Conservation (phyloP, 1,140 invertebrate genomes). For the Nomia melanderi region DNA sequence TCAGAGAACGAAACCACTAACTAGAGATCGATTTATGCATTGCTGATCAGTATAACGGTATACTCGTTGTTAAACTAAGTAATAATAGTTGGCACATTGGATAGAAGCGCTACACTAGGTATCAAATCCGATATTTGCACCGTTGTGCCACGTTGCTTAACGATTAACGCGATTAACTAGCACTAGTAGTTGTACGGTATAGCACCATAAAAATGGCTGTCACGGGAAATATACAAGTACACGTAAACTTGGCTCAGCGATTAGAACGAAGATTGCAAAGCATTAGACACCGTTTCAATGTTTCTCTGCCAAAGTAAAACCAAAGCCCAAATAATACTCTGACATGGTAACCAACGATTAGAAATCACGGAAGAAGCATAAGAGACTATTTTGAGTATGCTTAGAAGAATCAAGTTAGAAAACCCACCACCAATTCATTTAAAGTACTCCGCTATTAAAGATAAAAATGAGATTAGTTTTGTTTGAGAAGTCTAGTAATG, state of each 20-base stretch:
- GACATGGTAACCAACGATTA: conserved; percentile 43
- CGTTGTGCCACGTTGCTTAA: conserved; percentile 21
- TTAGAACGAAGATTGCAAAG: conserved; percentile 1
- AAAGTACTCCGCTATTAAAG: conserved; percentile 69
- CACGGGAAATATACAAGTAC: conserved; percentile 8
- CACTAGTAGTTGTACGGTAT: conserved; percentile 35
- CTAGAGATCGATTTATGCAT: conserved; percentile 16
- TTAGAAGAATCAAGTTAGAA: conserved; percentile 61
- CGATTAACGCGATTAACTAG: conserved; percentile 35
- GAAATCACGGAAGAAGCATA: conserved; percentile 32
- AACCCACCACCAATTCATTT: conserved; percentile 73
- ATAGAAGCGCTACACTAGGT: conserved; percentile 32
- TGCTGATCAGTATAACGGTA: conserved; percentile 21
- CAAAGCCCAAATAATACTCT: conserved; percentile 31
- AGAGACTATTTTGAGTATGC: conserved; percentile 44
- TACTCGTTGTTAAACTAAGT: conserved; percentile 20
- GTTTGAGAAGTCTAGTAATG: conserved; percentile 80
- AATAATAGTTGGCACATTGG: conserved; percentile 54
- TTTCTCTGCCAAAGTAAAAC: conserved; percentile 21
- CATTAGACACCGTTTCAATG: conserved; percentile 39
- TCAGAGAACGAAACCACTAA: neutral
- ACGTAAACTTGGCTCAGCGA: conserved; percentile 3
- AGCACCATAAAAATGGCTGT: conserved; percentile 55
- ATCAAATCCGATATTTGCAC: conserved; percentile 3
- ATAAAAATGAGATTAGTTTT: conserved; percentile 73